Base-by-base conservation (phyloP, 2,888 invertebrate genomes). In the Pristionchus japonicus region DNA sequence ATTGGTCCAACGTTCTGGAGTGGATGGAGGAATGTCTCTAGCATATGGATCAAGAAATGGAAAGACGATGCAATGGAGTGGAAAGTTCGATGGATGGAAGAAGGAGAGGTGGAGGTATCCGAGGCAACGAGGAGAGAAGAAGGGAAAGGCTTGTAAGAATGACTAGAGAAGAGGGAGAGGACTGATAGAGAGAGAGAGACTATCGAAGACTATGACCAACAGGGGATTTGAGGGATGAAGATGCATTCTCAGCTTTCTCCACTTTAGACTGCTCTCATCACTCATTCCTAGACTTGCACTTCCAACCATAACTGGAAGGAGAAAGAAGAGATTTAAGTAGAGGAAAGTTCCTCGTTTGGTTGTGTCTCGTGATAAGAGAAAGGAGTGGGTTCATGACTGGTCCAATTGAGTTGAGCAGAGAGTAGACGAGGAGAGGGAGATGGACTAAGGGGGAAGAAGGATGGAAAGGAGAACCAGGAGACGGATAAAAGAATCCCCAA, bases 111-210 rank as follows among this genome's bases (percentile, higher is more conserved):
- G 47, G 47, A 47, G 27, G 80, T 47, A 20, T 43, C 27, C 49
- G 67, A 86, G 86, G 61, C 34, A 61, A 40, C 49, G 67, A n/a
- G n/a, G n/a, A 67, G 40, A 67, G 61, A 64, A 84, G 61, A 37
- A 84, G 47, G 34, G 43, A 67, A n/a, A 67, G 47, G 27, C 40
- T 31, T n/a, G n/a, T 37, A 23, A 67, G 86, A 34, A 27, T 40
- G 64, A 61, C 23, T 47, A 34, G 40, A 47, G 47, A 52, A 61
- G n/a, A n/a, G 84, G 61, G 85, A 64, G 85, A 40, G 86, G 85
- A 61, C 6, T 52, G 85, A 84, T 40, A 57, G 49, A n/a, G 52
- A 57, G 49, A n/a, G 52, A 85, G 61, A 40, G 61, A 64, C 23
- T n/a, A 23, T 57, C 57, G 6, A 23, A 57, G n/a, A 57, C 57